Evolutionary conservation across 2,797 vertebrate species (phyloP).

Genomic region (Apodemus agrarius): DNA sequence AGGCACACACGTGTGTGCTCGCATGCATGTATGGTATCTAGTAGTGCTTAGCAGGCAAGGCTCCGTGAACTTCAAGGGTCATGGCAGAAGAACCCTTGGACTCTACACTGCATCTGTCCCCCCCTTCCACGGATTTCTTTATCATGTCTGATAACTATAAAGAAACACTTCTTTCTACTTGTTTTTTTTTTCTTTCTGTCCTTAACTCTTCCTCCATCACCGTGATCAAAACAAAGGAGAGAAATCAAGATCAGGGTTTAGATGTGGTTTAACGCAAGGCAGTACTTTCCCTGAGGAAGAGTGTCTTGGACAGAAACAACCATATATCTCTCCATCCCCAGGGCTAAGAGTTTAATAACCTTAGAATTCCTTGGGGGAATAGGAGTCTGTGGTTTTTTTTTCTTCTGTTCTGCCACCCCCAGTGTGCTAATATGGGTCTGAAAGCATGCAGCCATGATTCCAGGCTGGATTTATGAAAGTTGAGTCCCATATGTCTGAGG

Average conservation of each 20-base stretch:
- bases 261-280: background rate
- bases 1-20: background rate
- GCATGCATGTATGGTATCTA: background rate
- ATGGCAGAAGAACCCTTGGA: background rate
- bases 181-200: background rate
- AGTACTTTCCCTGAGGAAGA: slow-evolving; percentile 26
- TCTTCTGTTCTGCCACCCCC: background rate
- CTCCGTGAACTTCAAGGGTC: background rate
- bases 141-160: background rate
- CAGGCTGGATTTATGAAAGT: slow-evolving; percentile 6
- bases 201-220: background rate
- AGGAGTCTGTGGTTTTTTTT: background rate
- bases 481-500: background rate
- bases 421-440: background rate
- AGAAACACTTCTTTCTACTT: background rate
- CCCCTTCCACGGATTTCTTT: background rate
- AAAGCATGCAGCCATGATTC: background rate
- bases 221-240: slow-evolving; percentile 17
- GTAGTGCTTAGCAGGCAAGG: background rate
- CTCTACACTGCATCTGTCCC: background rate
- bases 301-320: background rate
- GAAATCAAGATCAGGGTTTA: slow-evolving; percentile 10
- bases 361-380: slow-evolving; percentile 33
- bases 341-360: slow-evolving; percentile 40
- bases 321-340: background rate